Base-by-base conservation (phyloP, 2,888 invertebrate genomes). In the Anodontia alba region DNA sequence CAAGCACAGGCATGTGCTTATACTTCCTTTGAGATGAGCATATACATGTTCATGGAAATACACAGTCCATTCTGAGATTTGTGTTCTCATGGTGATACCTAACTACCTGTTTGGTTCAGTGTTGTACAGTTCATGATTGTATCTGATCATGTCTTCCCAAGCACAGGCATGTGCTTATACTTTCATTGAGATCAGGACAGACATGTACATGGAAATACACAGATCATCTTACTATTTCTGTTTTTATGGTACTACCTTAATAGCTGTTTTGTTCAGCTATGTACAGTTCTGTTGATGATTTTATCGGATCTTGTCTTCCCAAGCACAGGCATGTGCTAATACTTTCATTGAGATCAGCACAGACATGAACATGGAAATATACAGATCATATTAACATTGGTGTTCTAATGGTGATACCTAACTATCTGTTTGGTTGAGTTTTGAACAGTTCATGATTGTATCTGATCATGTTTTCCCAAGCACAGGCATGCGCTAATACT, bases 311-410 rank as follows among this genome's bases (percentile, higher is more conserved):
- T 12, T 46, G 5, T 20, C 20, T 8, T 62, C 62, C 33, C 62
- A 62, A 62, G 62, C 62, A 31, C 33, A 62, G 62, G 62, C 62
- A 62, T 62, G 62, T 62, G 62, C 62, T 33, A 33, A 62, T 62
- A 33, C 17, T 1, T 23, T 12, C 2, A 20, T 31, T 10, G 3
- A 62, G 3, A 62, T 62, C 20, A 62, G 62, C 62, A 62, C 62
- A 62, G 1, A 33, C 33, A 33, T 62, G 62, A 8, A 31, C 62
- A 8, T 33, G 33, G 62, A 33, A 62, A 62, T 10, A 46, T 38
- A 12, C 7, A 38, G 38, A 38, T 38, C 38, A 38, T 38, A 8
- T 38, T 38, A 38, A 38, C 38, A 38, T 8, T 38, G 38, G 38
- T 38, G 38, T 38, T 38, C 38, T 38, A 8, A 12, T 38, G 12